Percentiles rank a stretch among this genome's conserved stretches.
Evolutionary conservation across 64 coral and sea anemone genomes (phyloP).

Genomic region (Astreopora myriophthalma): DNA sequence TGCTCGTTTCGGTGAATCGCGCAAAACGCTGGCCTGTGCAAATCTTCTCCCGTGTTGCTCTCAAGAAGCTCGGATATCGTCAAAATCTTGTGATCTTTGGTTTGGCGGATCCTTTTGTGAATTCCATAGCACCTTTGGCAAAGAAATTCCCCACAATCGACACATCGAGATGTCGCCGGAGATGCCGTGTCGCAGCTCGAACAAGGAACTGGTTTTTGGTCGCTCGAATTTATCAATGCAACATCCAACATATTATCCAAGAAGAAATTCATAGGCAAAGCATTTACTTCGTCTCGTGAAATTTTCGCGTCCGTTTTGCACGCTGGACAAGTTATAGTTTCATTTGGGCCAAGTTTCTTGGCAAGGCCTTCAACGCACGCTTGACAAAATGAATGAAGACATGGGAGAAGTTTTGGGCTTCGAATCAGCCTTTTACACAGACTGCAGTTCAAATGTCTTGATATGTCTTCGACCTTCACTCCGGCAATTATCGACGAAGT

Average conservation of each 20-base stretch:
- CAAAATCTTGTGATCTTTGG: slow-evolving; percentile 87
- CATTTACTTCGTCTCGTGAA: slow-evolving; percentile 63
- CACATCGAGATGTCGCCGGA: slow-evolving; percentile 70
- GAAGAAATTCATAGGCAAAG: slow-evolving; percentile 79
- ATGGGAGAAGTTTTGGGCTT: slow-evolving; percentile 82
- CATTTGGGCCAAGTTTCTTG: slow-evolving; percentile 10
- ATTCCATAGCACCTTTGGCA: slow-evolving; percentile 86
- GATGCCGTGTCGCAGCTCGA: slow-evolving; percentile 72
- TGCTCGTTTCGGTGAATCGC: slow-evolving; percentile 64
- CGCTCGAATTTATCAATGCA: slow-evolving; percentile 79
- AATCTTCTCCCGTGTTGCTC: slow-evolving; percentile 81
- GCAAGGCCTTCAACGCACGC: slow-evolving; percentile 65
- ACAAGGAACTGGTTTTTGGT: slow-evolving; percentile 71
- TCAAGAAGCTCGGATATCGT: slow-evolving; percentile 86
- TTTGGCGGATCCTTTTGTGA: slow-evolving; percentile 87
- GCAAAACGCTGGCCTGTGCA: slow-evolving; percentile 82
- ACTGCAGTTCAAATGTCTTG: slow-evolving; percentile 82
- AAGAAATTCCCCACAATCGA: slow-evolving; percentile 93
- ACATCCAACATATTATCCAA: slow-evolving; percentile 93
- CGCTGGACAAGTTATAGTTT: slow-evolving; percentile 63
- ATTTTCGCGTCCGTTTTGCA: slow-evolving; percentile 80
- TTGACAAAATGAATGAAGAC: slow-evolving; percentile 91
- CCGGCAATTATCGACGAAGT: slow-evolving; percentile 74
- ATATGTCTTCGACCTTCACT: slow-evolving; percentile 81
- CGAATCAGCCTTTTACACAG: slow-evolving; percentile 80